Conservation (phyloP, 1,140 invertebrate species). For the Drosophila sp. region DNA sequence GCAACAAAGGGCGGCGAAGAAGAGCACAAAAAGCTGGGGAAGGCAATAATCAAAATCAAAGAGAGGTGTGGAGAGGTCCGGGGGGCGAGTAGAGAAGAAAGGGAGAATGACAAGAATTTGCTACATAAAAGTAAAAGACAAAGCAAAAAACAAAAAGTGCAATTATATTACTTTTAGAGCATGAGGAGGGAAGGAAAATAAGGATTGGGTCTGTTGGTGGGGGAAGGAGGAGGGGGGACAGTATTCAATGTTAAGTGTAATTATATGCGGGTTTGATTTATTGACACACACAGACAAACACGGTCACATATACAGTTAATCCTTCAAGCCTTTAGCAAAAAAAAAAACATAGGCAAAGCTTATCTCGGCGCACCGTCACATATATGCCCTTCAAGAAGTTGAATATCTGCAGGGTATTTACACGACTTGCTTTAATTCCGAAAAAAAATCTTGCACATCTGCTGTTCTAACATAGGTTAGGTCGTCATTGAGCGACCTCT, state of each 20-base stretch:
- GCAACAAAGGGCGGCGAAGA: constrained; percentile 56
- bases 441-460: too few relatives aligned
- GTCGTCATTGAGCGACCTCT: too few relatives aligned
- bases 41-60: neutral
- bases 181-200: neutral
- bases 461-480: too few relatives aligned
- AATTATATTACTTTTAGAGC: constrained; percentile 16
- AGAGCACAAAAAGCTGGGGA: constrained; percentile 19
- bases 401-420: too few relatives aligned
- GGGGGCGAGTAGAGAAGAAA: too few relatives aligned
- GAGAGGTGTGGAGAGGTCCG: neutral
- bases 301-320: neutral
- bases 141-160: constrained; percentile 24
- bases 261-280: constrained; percentile 19
- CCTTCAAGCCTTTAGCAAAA: constrained; percentile 2
- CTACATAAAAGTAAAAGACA: constrained; percentile 57
- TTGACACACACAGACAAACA: constrained; percentile 11
- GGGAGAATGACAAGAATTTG: constrained; percentile 53
- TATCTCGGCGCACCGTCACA: neutral
- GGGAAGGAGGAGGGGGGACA: constrained; percentile 4
- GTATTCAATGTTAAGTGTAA: constrained; percentile 18
- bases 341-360: neutral
- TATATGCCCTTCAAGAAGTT: neutral
- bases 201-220: neutral
- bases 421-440: too few relatives aligned